These are phyloP conservation scores for Musca domestica DNA, from an alignment of 1,140 invertebrate genomes.

Conservation along the genomic window DNA sequence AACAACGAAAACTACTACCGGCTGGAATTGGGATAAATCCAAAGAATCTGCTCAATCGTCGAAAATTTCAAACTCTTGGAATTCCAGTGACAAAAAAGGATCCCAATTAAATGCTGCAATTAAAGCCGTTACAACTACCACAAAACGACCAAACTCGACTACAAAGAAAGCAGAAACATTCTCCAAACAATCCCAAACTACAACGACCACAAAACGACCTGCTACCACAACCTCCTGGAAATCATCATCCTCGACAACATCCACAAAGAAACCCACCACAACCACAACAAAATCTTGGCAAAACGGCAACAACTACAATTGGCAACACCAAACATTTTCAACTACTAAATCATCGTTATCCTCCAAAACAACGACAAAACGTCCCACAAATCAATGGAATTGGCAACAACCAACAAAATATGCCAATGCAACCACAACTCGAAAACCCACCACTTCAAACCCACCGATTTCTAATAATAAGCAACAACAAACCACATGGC, in stretches of 20 bases:
- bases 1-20: background rate
- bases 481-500: background rate
- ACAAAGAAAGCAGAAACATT: background rate
- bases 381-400: background rate
- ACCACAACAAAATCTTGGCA: background rate
- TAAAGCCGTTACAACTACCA: background rate
- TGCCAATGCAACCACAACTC: background rate
- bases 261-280: constrained; percentile 7
- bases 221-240: constrained; percentile 4
- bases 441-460: constrained; percentile 5
- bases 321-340: background rate
- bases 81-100: background rate
- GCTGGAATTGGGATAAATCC: background rate
- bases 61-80: too few relatives aligned
- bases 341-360: background rate
- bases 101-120: background rate
- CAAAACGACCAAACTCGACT: background rate
- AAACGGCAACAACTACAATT: background rate
- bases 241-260: background rate
- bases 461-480: background rate
- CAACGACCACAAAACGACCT: constrained; percentile 3
- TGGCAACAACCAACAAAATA: background rate
- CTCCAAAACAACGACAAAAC: constrained; percentile 1
- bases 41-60: too few relatives aligned
- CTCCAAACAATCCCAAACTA: background rate